These are phyloP conservation scores for Dreissena polymorpha DNA, from an alignment of 1,140 invertebrate genomes.

Conservation along the genomic window DNA sequence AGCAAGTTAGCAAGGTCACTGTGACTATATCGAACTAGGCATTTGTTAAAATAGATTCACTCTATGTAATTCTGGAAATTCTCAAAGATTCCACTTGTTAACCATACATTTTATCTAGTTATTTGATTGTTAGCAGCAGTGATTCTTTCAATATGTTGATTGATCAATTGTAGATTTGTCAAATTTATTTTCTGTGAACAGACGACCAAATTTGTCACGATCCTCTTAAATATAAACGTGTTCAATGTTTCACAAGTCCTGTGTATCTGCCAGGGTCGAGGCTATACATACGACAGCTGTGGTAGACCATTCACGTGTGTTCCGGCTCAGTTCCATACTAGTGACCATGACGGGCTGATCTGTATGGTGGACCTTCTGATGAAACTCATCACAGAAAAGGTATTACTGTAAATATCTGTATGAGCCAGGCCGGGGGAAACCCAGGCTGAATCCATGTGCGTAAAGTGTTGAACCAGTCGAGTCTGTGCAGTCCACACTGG, in stretches of 20 bases:
- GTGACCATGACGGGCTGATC: conserved; percentile 69
- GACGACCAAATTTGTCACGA: not conserved
- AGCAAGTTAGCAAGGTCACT: too few species aligned
- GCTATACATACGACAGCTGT: conserved; percentile 78
- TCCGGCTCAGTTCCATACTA: conserved; percentile 59
- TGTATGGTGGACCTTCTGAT: conserved; percentile 75
- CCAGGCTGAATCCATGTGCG: not conserved
- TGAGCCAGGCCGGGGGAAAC: not conserved
- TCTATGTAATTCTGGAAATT: too few species aligned
- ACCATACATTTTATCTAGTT: too few species aligned
- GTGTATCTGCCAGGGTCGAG: conserved; percentile 71
- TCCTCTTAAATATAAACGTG: not conserved
- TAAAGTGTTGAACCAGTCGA: not conserved
- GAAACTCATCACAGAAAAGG: conserved; percentile 73
- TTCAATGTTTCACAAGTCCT: conserved; percentile 9
- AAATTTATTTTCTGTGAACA: not conserved
- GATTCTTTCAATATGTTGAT: not conserved
- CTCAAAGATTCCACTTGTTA: too few species aligned
- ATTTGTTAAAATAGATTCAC: too few species aligned
- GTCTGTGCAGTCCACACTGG: not conserved
- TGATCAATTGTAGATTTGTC: not conserved
- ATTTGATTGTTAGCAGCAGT: too few species aligned
- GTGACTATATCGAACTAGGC: too few species aligned
- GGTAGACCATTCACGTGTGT: conserved; percentile 78
- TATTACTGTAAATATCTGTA: conserved; percentile 34